A percentile compares a stretch with the other conserved stretches of the same genome.
Evolutionary conservation across 2,113 vertebrate species (phyloP).

Genomic region (Copsychus sechellarum): DNA sequence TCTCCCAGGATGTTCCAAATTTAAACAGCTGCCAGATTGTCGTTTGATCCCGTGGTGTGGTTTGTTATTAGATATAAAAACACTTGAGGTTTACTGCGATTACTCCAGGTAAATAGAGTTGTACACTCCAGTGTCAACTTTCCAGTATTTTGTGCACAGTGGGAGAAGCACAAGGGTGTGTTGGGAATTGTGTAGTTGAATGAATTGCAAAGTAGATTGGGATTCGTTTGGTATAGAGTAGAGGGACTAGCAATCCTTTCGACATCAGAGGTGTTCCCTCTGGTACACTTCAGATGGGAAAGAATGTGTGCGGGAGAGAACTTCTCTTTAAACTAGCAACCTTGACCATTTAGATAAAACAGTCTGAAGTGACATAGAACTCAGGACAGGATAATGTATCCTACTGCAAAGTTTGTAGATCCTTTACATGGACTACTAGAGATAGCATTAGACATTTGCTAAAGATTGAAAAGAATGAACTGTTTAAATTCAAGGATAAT

Average conservation of each 20-base stretch:
- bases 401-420: not conserved
- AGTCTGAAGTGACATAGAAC: not conserved
- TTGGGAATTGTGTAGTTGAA: not conserved
- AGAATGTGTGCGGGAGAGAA: not conserved
- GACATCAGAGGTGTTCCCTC: not conserved
- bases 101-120: constrained; percentile 82
- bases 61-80: constrained; percentile 82
- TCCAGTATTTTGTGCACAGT: not conserved
- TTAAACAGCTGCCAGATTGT: constrained; percentile 72
- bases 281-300: not conserved
- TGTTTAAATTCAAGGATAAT: not conserved
- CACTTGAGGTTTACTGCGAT: constrained; percentile 84
- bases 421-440: not conserved
- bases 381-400: not conserved
- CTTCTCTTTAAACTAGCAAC: not conserved
- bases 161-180: not conserved
- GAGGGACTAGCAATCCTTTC: not conserved
- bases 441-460: not conserved
- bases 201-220: not conserved
- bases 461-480: not conserved
- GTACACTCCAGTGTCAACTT: not conserved
- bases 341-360: not conserved
- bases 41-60: constrained; percentile 91
- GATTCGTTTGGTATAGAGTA: not conserved
- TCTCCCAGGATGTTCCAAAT: not conserved